These are phyloP conservation scores for Drosophila longiperda DNA, from an alignment of 2,888 invertebrate species.

Conservation along the genomic window DNA sequence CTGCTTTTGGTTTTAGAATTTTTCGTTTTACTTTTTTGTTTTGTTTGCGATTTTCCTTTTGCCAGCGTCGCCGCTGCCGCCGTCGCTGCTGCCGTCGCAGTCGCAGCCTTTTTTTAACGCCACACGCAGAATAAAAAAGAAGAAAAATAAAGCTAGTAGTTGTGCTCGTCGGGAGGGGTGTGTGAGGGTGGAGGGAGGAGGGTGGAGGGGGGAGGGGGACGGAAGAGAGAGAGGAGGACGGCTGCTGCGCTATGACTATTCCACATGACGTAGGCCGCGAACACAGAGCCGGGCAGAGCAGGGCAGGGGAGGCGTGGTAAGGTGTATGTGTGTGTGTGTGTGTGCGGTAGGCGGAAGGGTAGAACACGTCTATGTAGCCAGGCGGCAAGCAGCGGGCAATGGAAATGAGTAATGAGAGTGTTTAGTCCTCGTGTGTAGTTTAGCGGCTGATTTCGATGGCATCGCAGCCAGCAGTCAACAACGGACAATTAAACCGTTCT, in stretches of 20 bases:
- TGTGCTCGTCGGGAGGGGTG: conserved; percentile 32
- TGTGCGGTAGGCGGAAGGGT: conserved; percentile 13
- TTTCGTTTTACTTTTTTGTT: conserved; percentile 71
- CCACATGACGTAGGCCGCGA: conserved; percentile 39
- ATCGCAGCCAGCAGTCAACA: conserved; percentile 29
- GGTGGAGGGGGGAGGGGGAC: conserved; percentile 39
- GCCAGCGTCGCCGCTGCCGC: conserved; percentile 27
- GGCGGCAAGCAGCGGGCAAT: conserved; percentile 3
- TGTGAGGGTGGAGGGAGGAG: conserved; percentile 27
- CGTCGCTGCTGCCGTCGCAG: conserved; percentile 43
- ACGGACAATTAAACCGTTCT: conserved; percentile 18
- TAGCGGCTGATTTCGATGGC: conserved; percentile 64
- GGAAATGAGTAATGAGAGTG: conserved; percentile 77
- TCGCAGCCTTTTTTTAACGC: conserved; percentile 74
- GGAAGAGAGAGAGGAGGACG: conserved; percentile 6
- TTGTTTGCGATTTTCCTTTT: conserved; percentile 73
- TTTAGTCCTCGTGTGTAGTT: conserved; percentile 72
- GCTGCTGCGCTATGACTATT: conserved; percentile 26
- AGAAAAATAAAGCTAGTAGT: conserved; percentile 56
- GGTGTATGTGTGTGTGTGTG: background rate
- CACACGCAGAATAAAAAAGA: conserved; percentile 56
- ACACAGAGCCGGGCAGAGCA: background rate
- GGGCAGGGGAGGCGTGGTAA: conserved; percentile 4
- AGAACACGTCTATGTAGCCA: background rate
- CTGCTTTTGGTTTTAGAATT: conserved; percentile 72